Base-by-base conservation (phyloP, 2,797 vertebrate genomes). In the Enteromius mattozi region DNA sequence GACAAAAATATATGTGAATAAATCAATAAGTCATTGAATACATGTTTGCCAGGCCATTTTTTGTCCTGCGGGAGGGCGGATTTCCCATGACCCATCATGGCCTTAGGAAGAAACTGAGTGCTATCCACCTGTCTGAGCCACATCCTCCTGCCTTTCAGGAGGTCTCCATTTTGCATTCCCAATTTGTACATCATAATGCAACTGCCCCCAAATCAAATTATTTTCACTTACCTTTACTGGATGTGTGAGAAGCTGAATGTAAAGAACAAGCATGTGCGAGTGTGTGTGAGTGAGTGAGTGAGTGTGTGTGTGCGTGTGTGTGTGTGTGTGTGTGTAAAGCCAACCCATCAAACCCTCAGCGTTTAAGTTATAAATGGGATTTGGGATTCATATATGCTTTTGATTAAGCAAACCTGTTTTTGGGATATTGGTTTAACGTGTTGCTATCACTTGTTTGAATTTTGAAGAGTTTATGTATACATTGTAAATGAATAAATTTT, bases 401-500 rank as follows among this genome's bases (percentile, higher is more conserved):
- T 78, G 61, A 54, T 54, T 78, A 69, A 78, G 45, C 42, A 65
- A 77, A 69, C 27, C 47, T 78, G 90, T 97, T 97, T 92, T 95
- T 94, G 91, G 93, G 92, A 92, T 93, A 93, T 94, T 89, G 88
- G 94, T 95, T 95, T 92, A 89, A 90, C 96, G 92, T 94, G 93
- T 95, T 94, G 94, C 63, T 91, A 91, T 96, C 95, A 93, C 95
- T 95, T 96, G 96, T 95, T 96, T 97, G 96, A 95, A 96, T 93
- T 96, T 96, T 96, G 96, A 95, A 98, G 96, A 97, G 96, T 97
- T 96, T 96, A 97, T 97, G 97, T 98, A 97, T 95, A 96, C 97
- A 96, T 96, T 98, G 97, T 98, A 98, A 98, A 99, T 95, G 94
- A 94, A 95, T 97, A 96, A 95, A 96, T 97, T 97, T 97, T 94